Evolutionary conservation across 2,888 invertebrate genomes (phyloP).

Genomic region (Standfussiana lucernea): DNA sequence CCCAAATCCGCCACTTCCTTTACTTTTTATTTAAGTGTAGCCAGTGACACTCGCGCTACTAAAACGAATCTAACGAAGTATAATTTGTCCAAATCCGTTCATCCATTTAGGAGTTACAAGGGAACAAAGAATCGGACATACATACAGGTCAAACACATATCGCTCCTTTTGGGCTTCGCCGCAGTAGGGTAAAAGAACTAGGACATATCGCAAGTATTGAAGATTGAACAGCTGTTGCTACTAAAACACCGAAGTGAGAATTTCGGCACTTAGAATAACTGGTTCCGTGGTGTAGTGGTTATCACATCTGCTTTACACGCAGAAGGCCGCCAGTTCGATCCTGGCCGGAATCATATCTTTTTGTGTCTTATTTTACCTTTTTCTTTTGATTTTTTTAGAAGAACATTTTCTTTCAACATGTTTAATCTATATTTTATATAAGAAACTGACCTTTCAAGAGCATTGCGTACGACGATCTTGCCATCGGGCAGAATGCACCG

Average conservation of each 20-base stretch:
- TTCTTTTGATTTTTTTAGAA: background rate
- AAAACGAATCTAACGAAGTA: too few species aligned
- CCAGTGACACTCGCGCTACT: too few species aligned
- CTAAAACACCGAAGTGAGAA: background rate
- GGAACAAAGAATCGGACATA: too few species aligned
- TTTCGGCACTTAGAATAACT: fast-evolving
- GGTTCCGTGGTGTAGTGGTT: constrained; percentile 90
- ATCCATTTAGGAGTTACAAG: too few species aligned
- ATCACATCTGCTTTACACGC: constrained; percentile 85
- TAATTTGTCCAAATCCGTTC: too few species aligned
- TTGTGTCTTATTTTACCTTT: constrained; percentile 65
- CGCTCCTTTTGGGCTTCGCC: background rate
- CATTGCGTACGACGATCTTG: constrained; percentile 77
- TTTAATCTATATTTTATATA: too few species aligned
- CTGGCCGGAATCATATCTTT: constrained; percentile 79
- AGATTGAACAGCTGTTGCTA: too few species aligned
- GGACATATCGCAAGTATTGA: too few species aligned
- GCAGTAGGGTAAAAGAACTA: background rate
- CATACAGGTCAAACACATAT: background rate
- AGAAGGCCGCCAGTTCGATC: constrained; percentile 88
- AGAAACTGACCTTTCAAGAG: constrained; percentile 73
- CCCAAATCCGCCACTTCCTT: too few species aligned
- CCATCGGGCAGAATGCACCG: constrained; percentile 81
- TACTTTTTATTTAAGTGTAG: too few species aligned
- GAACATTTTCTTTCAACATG: background rate